Evolutionary conservation across 1,140 invertebrate genomes (phyloP).

Genomic region (Drosophila nigrodunni): DNA sequence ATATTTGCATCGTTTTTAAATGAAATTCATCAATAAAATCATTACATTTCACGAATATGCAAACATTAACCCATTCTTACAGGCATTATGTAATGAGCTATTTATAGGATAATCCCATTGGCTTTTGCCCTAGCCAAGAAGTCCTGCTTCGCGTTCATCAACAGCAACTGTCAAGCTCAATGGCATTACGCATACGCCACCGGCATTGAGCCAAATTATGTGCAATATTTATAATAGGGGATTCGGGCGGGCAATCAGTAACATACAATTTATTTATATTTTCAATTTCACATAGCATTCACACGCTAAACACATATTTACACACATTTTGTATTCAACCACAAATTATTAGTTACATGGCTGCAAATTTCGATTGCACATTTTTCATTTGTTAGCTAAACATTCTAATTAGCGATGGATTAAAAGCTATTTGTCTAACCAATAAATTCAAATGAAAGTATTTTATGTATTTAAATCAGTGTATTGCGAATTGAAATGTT

Average conservation of each 20-base stretch:
- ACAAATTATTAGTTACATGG: conserved; percentile 3
- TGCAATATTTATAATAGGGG: conserved; percentile 9
- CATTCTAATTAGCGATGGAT: conserved; percentile 20
- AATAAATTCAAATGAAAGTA: not conserved
- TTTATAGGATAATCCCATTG: conserved; percentile 45
- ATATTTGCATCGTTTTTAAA: not conserved
- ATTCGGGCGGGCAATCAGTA: not conserved
- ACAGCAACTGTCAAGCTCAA: conserved; percentile 34
- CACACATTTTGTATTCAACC: not conserved
- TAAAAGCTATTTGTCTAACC: not conserved
- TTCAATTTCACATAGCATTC: conserved; percentile 12
- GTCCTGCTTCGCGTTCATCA: not conserved
- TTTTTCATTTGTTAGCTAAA: conserved; percentile 17
- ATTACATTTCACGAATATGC: conserved; percentile 24
- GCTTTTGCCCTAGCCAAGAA: not conserved
- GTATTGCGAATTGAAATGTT: no score
- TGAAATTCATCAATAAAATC: not conserved
- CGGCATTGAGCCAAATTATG: conserved; percentile 41
- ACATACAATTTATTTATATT: conserved; percentile 11
- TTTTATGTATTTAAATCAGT: no score
- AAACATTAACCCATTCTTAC: not conserved
- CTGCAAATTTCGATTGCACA: conserved; percentile 7
- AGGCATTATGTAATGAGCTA: conserved; percentile 26
- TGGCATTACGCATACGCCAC: conserved; percentile 52
- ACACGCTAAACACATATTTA: conserved; percentile 6